A percentile compares a stretch with the other conserved stretches of the same genome.
Evolutionary conservation across 1,140 invertebrate species (phyloP).

Genomic region (Prorops nasuta): DNA sequence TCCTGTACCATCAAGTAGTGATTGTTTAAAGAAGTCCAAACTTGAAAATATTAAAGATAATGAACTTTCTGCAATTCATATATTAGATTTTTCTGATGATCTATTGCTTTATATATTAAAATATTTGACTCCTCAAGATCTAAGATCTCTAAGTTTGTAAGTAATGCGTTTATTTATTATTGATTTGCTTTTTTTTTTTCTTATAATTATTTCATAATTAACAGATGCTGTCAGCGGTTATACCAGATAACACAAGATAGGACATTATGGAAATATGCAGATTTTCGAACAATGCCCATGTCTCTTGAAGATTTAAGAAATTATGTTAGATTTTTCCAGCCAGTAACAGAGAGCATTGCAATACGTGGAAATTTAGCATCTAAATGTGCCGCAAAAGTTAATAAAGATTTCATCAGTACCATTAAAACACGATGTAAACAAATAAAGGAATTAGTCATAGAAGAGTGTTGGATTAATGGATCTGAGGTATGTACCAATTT

Average conservation of each 20-base stretch:
- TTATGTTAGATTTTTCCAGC: constrained; percentile 50
- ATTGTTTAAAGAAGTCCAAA: constrained; percentile 33
- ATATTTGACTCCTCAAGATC: constrained; percentile 52
- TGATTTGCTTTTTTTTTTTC: constrained; percentile 2
- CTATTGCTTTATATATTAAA: constrained; percentile 58
- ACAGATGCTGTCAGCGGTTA: constrained; percentile 54
- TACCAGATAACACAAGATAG: constrained; percentile 52
- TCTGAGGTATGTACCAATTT: constrained; percentile 43
- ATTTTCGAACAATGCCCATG: constrained; percentile 49
- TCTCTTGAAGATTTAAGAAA: constrained; percentile 48
- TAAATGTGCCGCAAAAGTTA: constrained; percentile 22
- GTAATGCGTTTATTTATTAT: constrained; percentile 17
- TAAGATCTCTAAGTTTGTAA: constrained; percentile 56
- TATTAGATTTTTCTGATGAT: constrained; percentile 56
- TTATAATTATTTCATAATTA: constrained; percentile 11
- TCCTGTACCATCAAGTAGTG: constrained; percentile 35
- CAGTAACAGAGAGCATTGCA: constrained; percentile 51
- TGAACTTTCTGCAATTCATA: constrained; percentile 8
- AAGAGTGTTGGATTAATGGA: constrained; percentile 55
- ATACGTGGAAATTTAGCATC: constrained; percentile 38
- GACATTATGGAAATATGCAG: constrained; percentile 56
- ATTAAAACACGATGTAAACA: constrained; percentile 38
- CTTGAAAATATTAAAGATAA: constrained; percentile 16
- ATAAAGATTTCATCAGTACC: constrained; percentile 35
- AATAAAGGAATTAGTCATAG: constrained; percentile 54